Evolutionary conservation across 2,888 invertebrate genomes (phyloP).

Genomic region (Pheosia tremula): DNA sequence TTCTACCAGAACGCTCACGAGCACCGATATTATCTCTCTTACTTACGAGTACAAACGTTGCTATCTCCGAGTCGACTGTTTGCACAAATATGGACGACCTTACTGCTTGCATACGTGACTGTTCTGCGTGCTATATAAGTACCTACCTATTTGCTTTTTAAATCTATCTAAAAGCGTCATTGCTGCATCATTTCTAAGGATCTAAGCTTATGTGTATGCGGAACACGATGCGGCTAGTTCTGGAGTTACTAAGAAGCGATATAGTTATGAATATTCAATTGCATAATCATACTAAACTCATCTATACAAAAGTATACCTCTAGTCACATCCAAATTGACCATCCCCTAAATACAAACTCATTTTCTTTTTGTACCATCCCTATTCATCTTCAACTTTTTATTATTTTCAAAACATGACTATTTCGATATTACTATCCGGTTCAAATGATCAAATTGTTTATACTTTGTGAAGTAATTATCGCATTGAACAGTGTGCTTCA

Average conservation of each 20-base stretch:
- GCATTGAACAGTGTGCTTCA: too few species aligned
- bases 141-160: slow-evolving; percentile 40
- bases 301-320: not conserved
- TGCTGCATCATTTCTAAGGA: slow-evolving; percentile 24
- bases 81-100: slow-evolving; percentile 74
- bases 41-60: slow-evolving; percentile 68
- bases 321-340: not conserved
- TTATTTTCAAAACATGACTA: too few species aligned
- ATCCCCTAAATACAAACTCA: too few species aligned
- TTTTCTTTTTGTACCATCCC: too few species aligned
- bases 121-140: slow-evolving; percentile 45
- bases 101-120: slow-evolving; percentile 65
- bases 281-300: not conserved
- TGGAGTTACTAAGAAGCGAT: slow-evolving; percentile 14
- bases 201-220: slow-evolving; percentile 19
- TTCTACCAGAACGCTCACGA: slow-evolving; percentile 43
- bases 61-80: slow-evolving; percentile 70
- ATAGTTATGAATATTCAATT: not conserved
- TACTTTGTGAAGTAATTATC: too few species aligned
- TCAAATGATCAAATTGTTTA: too few species aligned
- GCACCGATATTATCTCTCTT: slow-evolving; percentile 65
- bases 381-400: too few species aligned
- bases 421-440: too few species aligned
- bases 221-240: slow-evolving; percentile 19
- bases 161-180: slow-evolving; percentile 34